Base-by-base conservation (phyloP, 2,113 vertebrate genomes). In the Chascanopsetta lugubris region DNA sequence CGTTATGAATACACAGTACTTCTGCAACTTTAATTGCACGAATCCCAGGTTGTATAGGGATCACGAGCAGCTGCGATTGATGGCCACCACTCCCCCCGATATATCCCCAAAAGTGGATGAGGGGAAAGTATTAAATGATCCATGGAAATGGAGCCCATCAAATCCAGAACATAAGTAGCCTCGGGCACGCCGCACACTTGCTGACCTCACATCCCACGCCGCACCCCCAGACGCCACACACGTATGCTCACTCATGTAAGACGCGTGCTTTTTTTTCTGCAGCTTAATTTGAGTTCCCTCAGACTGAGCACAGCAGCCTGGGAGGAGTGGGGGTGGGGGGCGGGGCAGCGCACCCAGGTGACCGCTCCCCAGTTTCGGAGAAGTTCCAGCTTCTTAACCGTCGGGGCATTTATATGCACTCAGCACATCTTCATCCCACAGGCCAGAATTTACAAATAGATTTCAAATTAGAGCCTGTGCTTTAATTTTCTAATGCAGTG, bases 401-500 rank as follows among this genome's bases (percentile, higher is more conserved):
- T 74, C 46, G 72, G 43, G 64, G 60, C 55, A 78, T 85, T 82
- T 83, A 84, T 86, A 87, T 83, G 61, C 48, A 72, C 59, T 85
- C 82, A 88, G 87, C 87, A 84, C 88, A 88, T 90, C 91, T 91
- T 89, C 75, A 87, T 88, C 84, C 87, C 86, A 81, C 88, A 91
- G 89, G 88, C 84, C 61, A 86, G 89, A 92, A 93, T 93, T 92
- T 93, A 93, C 90, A 94, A 95, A 95, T 91, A 94, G 90, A 91
- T 90, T 92, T 91, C 88, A 94, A 95, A 92, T 79, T 68, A 92
- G 92, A 90, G 90, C n/a, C 85, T 90, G 89, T 90, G 90, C 90
- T 93, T 94, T 94, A 93, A 96, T 96, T 95, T 95, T 95, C 93
- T 85, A 92, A 93, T 1, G 89, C 93, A 92, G 88, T 96, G 95